Conservation (phyloP, 1,140 invertebrate genomes). For the Zophobas morio region DNA sequence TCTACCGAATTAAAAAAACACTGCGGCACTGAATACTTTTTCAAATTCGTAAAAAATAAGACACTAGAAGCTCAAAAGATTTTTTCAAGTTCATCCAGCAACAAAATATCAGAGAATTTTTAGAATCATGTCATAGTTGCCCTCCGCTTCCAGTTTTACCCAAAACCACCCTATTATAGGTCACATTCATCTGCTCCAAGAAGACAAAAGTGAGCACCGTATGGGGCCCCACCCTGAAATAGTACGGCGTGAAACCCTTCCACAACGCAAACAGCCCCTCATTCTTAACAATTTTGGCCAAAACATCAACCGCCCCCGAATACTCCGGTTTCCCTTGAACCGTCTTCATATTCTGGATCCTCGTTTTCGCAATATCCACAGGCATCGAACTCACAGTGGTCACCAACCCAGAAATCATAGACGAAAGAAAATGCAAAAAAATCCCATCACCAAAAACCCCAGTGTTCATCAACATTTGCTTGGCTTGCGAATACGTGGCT, state of each 20-base stretch:
- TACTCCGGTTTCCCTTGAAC: constrained; percentile 96
- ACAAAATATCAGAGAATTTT: too few relatives aligned
- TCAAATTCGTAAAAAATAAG: too few relatives aligned
- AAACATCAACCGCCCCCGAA: constrained; percentile 88
- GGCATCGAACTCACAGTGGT: constrained; percentile 98
- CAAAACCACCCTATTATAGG: constrained; percentile 69
- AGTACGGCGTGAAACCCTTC: constrained; percentile 99
- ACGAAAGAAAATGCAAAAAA: constrained; percentile 91
- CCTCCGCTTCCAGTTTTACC: background rate
- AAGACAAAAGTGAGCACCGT: constrained; percentile 99
- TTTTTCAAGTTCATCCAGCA: too few relatives aligned
- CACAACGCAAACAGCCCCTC: constrained; percentile 97
- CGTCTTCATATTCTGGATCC: constrained; percentile 97
- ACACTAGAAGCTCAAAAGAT: too few relatives aligned
- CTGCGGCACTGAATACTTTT: too few relatives aligned
- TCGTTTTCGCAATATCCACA: constrained; percentile 98
- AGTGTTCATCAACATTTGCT: constrained; percentile 69
- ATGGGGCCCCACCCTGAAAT: constrained; percentile 94
- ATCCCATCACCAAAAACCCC: constrained; percentile 92
- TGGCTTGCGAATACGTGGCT: constrained; percentile 93
- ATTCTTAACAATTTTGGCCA: constrained; percentile 85
- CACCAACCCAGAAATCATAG: constrained; percentile 97
- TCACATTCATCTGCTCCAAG: constrained; percentile 93
- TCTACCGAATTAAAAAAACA: too few relatives aligned
- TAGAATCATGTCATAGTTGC: too few relatives aligned